phyloP scores from a whole-genome alignment of 2,113 vertebrate species.

The Eidolon helvum region DNA sequence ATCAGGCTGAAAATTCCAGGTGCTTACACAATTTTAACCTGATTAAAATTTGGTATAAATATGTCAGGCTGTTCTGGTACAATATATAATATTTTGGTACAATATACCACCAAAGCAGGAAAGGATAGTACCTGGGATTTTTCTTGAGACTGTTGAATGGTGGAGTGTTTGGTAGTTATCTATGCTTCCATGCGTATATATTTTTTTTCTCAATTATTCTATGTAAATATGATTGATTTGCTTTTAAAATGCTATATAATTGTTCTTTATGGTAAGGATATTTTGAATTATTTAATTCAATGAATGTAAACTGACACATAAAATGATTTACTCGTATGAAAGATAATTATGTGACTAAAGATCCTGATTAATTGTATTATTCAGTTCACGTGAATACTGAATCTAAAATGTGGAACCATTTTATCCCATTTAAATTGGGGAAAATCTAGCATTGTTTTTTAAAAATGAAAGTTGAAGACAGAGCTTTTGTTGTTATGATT shows the following conservation, averaged over 20 bases:
- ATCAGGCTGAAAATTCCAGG: conserved; percentile 24
- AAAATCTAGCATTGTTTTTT: background rate
- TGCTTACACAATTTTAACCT: conserved; percentile 3
- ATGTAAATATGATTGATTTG: background rate
- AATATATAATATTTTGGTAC: background rate
- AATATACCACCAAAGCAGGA: background rate
- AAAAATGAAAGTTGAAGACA: conserved; percentile 39
- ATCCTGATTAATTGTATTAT: conserved; percentile 60
- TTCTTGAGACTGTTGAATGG: background rate
- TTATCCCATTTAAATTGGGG: conserved; percentile 16
- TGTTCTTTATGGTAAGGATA: conserved; percentile 41
- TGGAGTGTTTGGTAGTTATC: background rate
- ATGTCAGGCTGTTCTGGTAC: background rate
- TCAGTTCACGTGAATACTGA: background rate
- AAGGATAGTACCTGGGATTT: background rate
- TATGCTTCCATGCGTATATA: background rate
- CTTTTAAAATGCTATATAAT: background rate
- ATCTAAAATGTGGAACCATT: conserved; percentile 29
- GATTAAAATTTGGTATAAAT: conserved; percentile 56
- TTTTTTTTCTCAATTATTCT: background rate
- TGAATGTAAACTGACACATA: conserved; percentile 44
- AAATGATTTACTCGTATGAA: conserved; percentile 49
- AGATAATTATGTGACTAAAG: conserved; percentile 54
- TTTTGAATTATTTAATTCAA: conserved; percentile 64
- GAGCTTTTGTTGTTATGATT: conserved; percentile 57